phyloP scores from a whole-genome alignment of 2,888 invertebrate species.

The Xanthorhoe spadicearia region DNA sequence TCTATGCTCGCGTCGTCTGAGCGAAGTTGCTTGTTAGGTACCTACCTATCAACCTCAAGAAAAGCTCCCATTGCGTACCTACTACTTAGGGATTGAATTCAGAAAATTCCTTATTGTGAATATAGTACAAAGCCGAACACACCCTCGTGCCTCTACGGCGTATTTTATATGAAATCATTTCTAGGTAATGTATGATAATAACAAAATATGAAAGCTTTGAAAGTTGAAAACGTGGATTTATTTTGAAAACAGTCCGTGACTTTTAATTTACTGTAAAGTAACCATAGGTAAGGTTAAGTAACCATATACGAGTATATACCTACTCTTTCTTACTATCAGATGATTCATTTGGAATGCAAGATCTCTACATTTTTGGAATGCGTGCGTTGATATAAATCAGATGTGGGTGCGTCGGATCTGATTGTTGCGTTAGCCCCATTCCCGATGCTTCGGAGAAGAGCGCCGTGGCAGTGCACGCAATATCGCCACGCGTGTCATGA shows the following conservation, averaged over 20 bases:
- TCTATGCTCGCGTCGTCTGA: neutral
- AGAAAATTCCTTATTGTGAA: neutral
- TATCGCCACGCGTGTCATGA: too few species aligned
- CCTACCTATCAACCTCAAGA: neutral
- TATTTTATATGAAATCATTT: neutral
- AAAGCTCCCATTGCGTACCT: neutral
- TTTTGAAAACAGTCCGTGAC: too few species aligned
- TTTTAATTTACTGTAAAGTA: too few species aligned
- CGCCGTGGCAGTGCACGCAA: too few species aligned
- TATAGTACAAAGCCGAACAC: neutral
- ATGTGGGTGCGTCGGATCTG: conserved; percentile 41
- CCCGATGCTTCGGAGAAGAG: too few species aligned
- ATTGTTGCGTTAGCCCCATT: conserved; percentile 1
- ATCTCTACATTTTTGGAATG: neutral
- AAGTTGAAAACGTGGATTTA: too few species aligned
- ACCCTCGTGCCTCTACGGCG: neutral
- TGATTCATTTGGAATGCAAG: neutral
- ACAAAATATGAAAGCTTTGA: too few species aligned
- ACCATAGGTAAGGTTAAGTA: too few species aligned
- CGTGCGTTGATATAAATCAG: conserved; percentile 55
- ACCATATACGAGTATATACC: too few species aligned
- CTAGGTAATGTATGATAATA: too few species aligned
- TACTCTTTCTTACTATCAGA: too few species aligned
- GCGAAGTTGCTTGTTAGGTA: neutral
- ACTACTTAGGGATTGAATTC: neutral